Percentiles rank a stretch among this genome's conserved stretches.
Conservation (phyloP, 2,888 invertebrate species). For the Cataglyphis rosenhaueri region DNA sequence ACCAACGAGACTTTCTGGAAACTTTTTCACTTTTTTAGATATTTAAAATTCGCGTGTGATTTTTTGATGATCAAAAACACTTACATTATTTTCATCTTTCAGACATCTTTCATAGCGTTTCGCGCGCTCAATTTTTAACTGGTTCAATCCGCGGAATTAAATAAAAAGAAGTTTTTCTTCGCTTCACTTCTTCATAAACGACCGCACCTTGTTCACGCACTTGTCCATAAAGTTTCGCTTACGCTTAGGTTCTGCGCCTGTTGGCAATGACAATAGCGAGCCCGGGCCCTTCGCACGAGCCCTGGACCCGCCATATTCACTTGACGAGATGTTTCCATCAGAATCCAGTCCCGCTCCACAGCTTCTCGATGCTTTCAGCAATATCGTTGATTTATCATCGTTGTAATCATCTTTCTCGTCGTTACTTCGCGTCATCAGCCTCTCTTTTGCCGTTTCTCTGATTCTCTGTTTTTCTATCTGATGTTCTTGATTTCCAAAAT, state of each 20-base stretch:
- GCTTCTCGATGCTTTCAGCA: conserved; percentile 79
- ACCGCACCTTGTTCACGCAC: conserved; percentile 83
- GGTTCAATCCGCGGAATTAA: conserved; percentile 8
- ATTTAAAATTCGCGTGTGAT: conserved; percentile 2
- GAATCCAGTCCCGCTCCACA: conserved; percentile 83
- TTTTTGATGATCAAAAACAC: not conserved
- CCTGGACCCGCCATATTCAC: conserved; percentile 74
- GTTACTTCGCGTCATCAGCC: conserved; percentile 48
- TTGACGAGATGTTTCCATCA: conserved; percentile 76
- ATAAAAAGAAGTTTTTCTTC: conserved; percentile 33
- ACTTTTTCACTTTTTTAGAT: not conserved
- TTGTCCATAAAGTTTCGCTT: conserved; percentile 94
- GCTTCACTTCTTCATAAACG: conserved; percentile 80
- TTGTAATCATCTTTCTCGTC: conserved; percentile 66
- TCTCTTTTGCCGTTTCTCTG: not conserved
- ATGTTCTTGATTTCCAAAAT: conserved; percentile 38
- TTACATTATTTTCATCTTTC: not conserved
- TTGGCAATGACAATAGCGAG: conserved; percentile 87
- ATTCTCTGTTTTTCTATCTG: conserved; percentile 9
- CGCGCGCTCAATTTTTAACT: not conserved
- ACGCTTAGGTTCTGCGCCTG: conserved; percentile 89
- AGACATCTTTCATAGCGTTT: not conserved
- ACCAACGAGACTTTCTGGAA: not conserved
- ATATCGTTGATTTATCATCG: conserved; percentile 69
- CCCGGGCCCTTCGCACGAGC: conserved; percentile 80